These are phyloP conservation scores for Rhingia rostrata DNA, from an alignment of 2,888 invertebrate genomes.

Conservation along the genomic window DNA sequence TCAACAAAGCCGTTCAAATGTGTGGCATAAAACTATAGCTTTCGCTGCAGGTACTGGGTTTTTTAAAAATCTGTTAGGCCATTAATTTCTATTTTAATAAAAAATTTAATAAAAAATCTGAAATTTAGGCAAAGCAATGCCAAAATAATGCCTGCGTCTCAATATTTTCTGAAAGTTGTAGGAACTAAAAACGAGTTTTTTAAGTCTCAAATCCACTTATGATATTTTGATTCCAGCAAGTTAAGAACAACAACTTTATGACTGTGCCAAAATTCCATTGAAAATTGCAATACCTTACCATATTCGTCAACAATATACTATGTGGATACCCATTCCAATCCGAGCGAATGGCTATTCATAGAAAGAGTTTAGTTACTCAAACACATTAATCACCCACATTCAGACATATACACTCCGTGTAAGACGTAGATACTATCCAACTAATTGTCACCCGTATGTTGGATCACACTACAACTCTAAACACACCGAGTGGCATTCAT, in stretches of 20 bases:
- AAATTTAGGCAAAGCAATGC: too few species aligned
- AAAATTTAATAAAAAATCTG: too few species aligned
- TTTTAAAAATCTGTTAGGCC: too few species aligned
- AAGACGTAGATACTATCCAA: conserved; percentile 2
- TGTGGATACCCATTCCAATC: not conserved
- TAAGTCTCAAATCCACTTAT: too few species aligned
- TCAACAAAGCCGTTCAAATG: too few species aligned
- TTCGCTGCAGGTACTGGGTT: too few species aligned
- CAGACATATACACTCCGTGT: conserved; percentile 10
- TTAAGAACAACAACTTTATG: not conserved
- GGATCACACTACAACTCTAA: conserved; percentile 6
- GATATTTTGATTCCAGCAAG: not conserved
- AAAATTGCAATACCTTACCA: conserved; percentile 48
- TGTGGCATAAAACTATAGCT: too few species aligned
- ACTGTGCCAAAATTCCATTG: conserved; percentile 13
- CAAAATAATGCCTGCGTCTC: too few species aligned
- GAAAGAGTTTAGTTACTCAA: not conserved
- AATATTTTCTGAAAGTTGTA: too few species aligned
- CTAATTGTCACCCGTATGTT: conserved; percentile 28
- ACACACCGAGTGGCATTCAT: conserved; percentile 24
- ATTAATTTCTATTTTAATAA: too few species aligned
- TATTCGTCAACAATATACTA: conserved; percentile 10
- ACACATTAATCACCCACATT: conserved; percentile 50
- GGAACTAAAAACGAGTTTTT: too few species aligned
- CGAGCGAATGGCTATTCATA: conserved; percentile 9